phyloP scores from a whole-genome alignment of 2,888 invertebrate species.

The Troides helena region DNA sequence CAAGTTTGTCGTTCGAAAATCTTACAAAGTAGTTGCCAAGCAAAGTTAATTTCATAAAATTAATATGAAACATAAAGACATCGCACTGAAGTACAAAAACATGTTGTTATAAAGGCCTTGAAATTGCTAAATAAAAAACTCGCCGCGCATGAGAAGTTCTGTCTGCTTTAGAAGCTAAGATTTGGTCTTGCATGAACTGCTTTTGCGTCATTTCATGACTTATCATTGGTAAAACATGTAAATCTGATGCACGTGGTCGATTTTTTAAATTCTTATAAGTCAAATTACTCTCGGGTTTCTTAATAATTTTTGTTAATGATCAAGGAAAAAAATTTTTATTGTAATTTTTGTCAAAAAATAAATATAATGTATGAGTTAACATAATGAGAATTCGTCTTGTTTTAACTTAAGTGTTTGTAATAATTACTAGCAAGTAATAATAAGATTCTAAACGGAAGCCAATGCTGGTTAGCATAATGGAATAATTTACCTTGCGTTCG shows the following conservation, averaged over 20 bases:
- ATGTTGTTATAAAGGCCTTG: slow-evolving; percentile 15
- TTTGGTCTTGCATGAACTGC: not conserved
- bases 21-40: not conserved
- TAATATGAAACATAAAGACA: not conserved
- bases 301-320: no score
- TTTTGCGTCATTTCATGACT: not conserved
- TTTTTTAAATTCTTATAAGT: no score
- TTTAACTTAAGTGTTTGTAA: no score
- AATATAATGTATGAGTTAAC: not conserved
- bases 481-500: not conserved
- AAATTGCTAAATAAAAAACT: slow-evolving; percentile 17
- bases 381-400: not conserved
- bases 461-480: slow-evolving; percentile 1
- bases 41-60: no score
- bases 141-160: slow-evolving; percentile 18
- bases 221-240: no score
- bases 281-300: no score
- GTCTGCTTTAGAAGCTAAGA: slow-evolving; percentile 2
- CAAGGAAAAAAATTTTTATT: no score
- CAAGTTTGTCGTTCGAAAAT: not conserved
- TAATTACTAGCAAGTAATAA: no score
- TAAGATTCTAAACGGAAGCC: no score
- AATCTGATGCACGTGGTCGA: no score
- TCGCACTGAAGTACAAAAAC: slow-evolving; percentile 7
- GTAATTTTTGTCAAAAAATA: not conserved